Evolutionary conservation across 2,113 vertebrate genomes (phyloP), one percentile per base, ranked within the genome.

Genomic region (Columba livia): DNA sequence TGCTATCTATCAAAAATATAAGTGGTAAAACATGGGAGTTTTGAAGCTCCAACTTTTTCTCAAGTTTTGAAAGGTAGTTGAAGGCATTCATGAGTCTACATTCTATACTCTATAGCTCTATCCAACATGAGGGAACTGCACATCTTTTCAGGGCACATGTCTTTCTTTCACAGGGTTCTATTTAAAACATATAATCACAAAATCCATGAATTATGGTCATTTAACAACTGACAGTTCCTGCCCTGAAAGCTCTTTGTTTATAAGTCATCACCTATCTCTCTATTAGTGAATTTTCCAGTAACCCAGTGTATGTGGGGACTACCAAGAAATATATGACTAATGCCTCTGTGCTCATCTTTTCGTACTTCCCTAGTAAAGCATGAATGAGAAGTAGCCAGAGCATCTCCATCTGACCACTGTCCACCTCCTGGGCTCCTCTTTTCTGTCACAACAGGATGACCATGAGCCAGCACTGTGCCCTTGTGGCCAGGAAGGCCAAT

Each of bases 281-380:
- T 79, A 31, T 80, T 86, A 86, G 51, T 70, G 71, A 86, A 71
- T 89, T 86, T 88, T 86, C 93, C 84, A 57, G 53, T 67, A 96
- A 93, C 38, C 38, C 51, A 54, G 1, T 56, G 29, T 65, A 71
- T 80, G 56, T 78, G 51, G 56, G 53, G 60, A 88, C 79, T 91
- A 93, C 79, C 12, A 24, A 34, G 90, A 90, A 96, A 17, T 26
- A 53, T 20, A 66, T 84, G 89, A 89, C 84, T 93, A 88, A 93
- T 84, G 38, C 60, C 72, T 80, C 72, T 31, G 88, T 16, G 67
- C 38, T 85, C 34, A 6, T 69, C 31, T 79, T 88, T 96, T 73
- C 74, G 15, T 38, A 13, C 48, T 80, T 80, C 80, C 61, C 60
- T 50, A 61, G 73, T 64, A 80, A 90, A 85, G 64, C 31, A 84